Conservation (phyloP, 2,797 vertebrate genomes). For the Gambelia wislizenii region DNA sequence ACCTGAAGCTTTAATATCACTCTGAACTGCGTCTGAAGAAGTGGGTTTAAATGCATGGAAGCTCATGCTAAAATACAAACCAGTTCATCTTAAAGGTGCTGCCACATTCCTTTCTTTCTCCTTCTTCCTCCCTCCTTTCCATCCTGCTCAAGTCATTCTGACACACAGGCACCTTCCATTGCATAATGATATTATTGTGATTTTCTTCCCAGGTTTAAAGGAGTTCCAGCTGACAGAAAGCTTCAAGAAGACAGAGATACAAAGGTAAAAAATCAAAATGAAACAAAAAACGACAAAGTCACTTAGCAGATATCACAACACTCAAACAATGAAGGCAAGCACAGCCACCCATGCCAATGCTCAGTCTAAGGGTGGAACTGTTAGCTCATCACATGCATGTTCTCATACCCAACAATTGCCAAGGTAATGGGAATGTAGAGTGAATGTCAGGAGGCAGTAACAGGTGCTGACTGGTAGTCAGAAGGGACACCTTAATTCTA, state of each 20-base stretch:
- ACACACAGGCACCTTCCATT: background rate
- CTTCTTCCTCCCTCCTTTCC: background rate
- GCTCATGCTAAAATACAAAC: too few species aligned
- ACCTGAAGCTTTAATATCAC: too few species aligned
- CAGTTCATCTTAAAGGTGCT: too few species aligned
- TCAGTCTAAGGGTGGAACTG: background rate
- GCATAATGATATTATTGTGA: background rate
- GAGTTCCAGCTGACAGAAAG: conserved; percentile 43
- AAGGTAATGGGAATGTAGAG: background rate
- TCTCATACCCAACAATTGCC: background rate
- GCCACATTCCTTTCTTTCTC: background rate
- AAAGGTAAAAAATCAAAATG: background rate
- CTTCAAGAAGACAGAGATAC: conserved; percentile 18
- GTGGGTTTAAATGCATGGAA: too few species aligned
- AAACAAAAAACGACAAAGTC: background rate
- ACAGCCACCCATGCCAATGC: background rate
- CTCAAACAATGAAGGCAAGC: background rate
- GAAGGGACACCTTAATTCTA: background rate
- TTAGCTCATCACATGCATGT: background rate
- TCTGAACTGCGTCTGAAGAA: too few species aligned
- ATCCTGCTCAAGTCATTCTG: background rate
- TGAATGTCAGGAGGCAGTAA: background rate
- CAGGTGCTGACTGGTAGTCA: background rate
- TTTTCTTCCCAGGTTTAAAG: conserved; percentile 65
- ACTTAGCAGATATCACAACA: background rate